A percentile compares a stretch with the other conserved stretches of the same genome.
phyloP scores from a whole-genome alignment of 2,113 vertebrate genomes.

The Orthonyx spaldingii region DNA sequence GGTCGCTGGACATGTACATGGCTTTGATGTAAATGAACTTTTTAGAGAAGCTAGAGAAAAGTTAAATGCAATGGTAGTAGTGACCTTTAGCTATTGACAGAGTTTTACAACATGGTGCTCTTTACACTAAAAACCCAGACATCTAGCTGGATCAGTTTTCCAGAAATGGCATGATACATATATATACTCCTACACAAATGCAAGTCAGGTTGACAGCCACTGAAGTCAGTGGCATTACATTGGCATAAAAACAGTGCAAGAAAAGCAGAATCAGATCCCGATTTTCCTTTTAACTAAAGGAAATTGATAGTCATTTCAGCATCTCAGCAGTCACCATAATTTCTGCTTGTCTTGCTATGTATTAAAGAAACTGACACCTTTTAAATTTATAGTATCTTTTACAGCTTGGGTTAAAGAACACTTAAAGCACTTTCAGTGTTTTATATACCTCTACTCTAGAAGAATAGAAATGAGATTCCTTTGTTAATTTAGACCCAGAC shows the following conservation, averaged over 20 bases:
- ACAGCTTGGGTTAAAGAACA: constrained; percentile 21
- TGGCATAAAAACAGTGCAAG: neutral
- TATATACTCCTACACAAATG: neutral
- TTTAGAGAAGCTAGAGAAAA: neutral
- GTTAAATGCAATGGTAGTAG: neutral
- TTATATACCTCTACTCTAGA: neutral
- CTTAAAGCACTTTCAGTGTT: neutral
- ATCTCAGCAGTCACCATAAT: neutral
- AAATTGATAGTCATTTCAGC: neutral
- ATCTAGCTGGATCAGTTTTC: neutral
- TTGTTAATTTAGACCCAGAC: constrained; percentile 12
- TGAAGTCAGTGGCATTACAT: neutral
- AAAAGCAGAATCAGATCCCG: neutral
- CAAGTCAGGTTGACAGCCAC: neutral
- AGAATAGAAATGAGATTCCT: constrained; percentile 13
- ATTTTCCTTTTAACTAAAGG: neutral
- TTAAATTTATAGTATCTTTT: constrained; percentile 12
- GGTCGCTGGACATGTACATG: accelerated
- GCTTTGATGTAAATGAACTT: neutral
- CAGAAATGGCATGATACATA: neutral
- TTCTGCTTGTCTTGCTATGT: neutral
- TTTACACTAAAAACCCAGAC: neutral
- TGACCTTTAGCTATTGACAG: neutral
- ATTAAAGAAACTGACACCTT: constrained; percentile 3
- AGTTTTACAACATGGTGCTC: neutral